These are phyloP conservation scores for Aporrectodea caliginosa DNA, from an alignment of 1,140 invertebrate species.

Conservation along the genomic window DNA sequence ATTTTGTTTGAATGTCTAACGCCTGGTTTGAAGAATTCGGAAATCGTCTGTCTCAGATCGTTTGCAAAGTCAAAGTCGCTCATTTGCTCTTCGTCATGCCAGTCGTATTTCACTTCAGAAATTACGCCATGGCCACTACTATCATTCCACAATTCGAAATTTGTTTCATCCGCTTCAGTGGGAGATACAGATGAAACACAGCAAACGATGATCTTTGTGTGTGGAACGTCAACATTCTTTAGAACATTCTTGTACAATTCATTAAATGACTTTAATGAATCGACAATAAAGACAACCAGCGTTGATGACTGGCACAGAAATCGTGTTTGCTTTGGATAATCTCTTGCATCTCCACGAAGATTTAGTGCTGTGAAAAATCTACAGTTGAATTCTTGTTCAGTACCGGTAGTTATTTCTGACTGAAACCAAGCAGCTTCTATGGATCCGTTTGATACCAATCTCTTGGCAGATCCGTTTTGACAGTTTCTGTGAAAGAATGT, in stretches of 20 bases:
- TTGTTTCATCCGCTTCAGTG: neutral
- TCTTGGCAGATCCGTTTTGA: neutral
- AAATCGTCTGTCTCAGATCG: neutral
- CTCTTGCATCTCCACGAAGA: neutral
- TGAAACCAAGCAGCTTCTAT: neutral
- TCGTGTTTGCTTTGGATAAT: neutral
- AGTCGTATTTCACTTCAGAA: neutral
- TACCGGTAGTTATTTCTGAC: neutral
- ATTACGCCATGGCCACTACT: too few relatives aligned
- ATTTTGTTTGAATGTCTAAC: neutral
- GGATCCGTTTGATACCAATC: neutral
- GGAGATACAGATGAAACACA: neutral
- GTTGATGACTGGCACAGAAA: neutral
- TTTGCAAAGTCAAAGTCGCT: neutral
- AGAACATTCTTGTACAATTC: neutral
- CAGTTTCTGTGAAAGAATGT: constrained; percentile 1
- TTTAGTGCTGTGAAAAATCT: neutral
- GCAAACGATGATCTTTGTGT: neutral
- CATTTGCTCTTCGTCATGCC: neutral
- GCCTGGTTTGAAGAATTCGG: neutral
- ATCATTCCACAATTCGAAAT: neutral
- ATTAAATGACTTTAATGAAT: neutral
- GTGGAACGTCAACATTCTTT: neutral
- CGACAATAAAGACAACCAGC: neutral
- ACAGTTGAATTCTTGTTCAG: neutral